A percentile compares a stretch with the other conserved stretches of the same genome.
Conservation (phyloP, 2,797 vertebrate genomes). For the Clarias pachynema region DNA sequence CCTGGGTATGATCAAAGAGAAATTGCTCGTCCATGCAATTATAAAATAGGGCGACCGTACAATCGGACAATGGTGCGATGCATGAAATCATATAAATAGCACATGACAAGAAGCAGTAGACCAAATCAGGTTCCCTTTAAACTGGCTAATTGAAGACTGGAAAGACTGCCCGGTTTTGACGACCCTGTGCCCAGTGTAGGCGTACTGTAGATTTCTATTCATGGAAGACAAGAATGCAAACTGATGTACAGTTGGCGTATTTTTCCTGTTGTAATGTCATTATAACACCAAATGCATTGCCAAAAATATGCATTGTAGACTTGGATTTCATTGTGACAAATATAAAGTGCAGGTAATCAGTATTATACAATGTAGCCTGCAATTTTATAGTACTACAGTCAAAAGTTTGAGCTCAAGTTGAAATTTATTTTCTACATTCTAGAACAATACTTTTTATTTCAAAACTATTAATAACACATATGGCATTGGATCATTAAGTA, state of each 20-base stretch:
- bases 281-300: not conserved
- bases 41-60: not conserved
- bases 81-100: not conserved
- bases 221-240: not conserved
- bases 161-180: not conserved
- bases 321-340: not conserved
- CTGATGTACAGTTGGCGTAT: not conserved
- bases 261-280: not conserved
- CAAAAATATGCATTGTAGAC: not conserved
- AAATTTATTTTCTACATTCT: too few species aligned
- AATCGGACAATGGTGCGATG: not conserved
- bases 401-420: too few species aligned
- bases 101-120: not conserved
- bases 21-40: not conserved
- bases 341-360: not conserved
- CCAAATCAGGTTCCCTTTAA: not conserved
- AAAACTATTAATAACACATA: too few species aligned
- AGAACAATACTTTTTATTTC: too few species aligned
- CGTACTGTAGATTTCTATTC: not conserved
- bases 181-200: not conserved
- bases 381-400: not conserved
- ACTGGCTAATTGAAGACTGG: not conserved
- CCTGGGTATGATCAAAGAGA: conserved; percentile 76
- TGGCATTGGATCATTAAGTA: too few species aligned
- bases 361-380: not conserved